Conservation (phyloP, 2,113 vertebrate genomes). For the Nicator chloris region DNA sequence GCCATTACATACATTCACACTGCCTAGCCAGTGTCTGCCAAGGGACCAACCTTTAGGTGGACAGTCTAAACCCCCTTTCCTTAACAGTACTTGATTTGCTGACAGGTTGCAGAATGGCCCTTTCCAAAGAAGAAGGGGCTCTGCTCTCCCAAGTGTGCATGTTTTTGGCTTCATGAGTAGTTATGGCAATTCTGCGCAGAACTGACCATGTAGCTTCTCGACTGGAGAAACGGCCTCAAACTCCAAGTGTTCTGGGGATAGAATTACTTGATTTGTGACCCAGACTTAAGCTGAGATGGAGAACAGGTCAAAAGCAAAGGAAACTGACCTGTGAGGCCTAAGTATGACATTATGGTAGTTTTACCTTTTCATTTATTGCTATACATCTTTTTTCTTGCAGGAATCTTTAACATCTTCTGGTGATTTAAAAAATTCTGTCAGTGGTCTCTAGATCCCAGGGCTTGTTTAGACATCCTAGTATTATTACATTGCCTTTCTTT, state of each 20-base stretch:
- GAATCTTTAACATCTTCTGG: neutral
- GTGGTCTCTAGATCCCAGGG: neutral
- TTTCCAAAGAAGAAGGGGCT: neutral
- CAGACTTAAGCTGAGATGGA: neutral
- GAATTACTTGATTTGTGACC: neutral
- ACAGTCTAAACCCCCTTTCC: neutral
- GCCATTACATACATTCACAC: neutral
- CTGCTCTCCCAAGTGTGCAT: neutral
- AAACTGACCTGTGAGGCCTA: neutral
- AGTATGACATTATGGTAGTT: neutral
- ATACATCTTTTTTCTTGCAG: neutral
- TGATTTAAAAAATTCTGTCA: neutral
- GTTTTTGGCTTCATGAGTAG: neutral
- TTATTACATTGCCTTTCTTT: neutral
- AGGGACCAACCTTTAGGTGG: neutral
- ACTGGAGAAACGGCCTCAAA: neutral
- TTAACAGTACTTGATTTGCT: neutral
- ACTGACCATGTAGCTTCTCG: neutral
- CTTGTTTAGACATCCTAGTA: neutral
- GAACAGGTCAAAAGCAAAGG: neutral
- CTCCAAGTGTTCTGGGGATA: neutral
- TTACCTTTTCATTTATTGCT: neutral
- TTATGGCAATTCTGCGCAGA: neutral
- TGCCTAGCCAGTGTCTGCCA: neutral
- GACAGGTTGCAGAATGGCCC: neutral